Evolutionary conservation across 2,797 vertebrate genomes (phyloP).

Genomic region (Pteronotus mesoamericanus): DNA sequence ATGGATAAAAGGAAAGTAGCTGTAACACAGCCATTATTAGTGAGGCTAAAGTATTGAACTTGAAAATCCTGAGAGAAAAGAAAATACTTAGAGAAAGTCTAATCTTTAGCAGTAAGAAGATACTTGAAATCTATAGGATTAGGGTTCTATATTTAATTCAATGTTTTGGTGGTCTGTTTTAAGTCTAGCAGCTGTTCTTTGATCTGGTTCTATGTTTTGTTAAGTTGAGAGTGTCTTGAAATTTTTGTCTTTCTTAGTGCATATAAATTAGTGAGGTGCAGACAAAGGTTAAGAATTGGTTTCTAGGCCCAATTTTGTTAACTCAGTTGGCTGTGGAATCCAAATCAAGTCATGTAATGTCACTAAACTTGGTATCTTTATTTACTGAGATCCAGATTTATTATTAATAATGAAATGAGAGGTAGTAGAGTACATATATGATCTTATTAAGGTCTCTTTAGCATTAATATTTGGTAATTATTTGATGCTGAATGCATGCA

Average conservation of each 20-base stretch:
- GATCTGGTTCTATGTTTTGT: neutral
- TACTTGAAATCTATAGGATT: neutral
- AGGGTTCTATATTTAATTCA: neutral
- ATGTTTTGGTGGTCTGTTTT: neutral
- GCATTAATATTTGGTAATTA: neutral
- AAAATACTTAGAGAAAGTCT: neutral
- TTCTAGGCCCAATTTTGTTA: neutral
- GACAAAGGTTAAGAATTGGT: neutral
- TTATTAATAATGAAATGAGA: neutral
- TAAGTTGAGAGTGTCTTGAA: neutral
- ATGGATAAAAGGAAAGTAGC: neutral
- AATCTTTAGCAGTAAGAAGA: neutral
- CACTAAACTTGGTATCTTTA: neutral
- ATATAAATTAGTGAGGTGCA: neutral
- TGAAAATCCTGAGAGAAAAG: neutral
- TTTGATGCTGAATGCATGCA: neutral
- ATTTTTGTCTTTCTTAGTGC: neutral
- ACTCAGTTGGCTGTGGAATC: neutral
- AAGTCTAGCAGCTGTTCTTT: slow-evolving; percentile 26
- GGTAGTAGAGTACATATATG: neutral
- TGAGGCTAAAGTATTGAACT: neutral
- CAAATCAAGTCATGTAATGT: neutral
- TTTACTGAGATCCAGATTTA: too few relatives aligned
- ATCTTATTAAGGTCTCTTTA: neutral
- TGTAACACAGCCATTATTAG: neutral